Evolutionary conservation across 2,888 invertebrate species (phyloP).

Genomic region (Neoascia interrupta): DNA sequence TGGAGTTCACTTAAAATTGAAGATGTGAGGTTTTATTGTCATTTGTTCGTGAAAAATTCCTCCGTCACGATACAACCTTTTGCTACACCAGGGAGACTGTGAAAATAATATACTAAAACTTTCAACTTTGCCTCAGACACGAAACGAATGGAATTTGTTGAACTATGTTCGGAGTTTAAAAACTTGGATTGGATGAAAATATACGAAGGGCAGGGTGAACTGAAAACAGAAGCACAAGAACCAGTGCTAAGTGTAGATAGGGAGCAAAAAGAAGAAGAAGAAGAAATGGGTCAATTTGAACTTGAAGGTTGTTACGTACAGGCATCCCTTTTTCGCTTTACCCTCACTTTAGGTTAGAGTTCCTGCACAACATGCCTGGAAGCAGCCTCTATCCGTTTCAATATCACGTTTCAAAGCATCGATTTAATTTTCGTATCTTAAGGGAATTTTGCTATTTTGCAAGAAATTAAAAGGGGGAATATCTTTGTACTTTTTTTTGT

Average conservation of each 20-base stretch:
- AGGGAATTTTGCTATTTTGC: slow-evolving; percentile 68
- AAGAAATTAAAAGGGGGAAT: slow-evolving; percentile 64
- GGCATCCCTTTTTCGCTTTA: slow-evolving; percentile 51
- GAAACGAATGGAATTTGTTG: slow-evolving; percentile 61
- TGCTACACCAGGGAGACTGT: slow-evolving; percentile 18
- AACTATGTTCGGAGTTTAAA: slow-evolving; percentile 63
- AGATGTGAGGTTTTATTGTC: slow-evolving; percentile 61
- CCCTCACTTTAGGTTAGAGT: slow-evolving; percentile 40
- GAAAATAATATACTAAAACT: slow-evolving; percentile 55
- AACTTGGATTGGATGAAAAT: slow-evolving; percentile 59
- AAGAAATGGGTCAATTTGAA: slow-evolving; percentile 68
- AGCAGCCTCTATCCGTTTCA: slow-evolving; percentile 68
- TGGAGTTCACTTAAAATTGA: slow-evolving; percentile 48
- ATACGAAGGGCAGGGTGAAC: slow-evolving; percentile 24
- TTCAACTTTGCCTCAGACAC: slow-evolving; percentile 65
- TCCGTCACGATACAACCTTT: slow-evolving; percentile 44
- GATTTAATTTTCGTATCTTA: slow-evolving; percentile 69
- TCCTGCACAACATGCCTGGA: slow-evolving; percentile 58
- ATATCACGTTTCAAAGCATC: slow-evolving; percentile 70
- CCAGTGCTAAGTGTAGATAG: slow-evolving; percentile 27
- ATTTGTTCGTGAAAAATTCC: slow-evolving; percentile 50
- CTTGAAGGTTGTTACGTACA: slow-evolving; percentile 64
- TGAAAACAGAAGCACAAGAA: background rate
- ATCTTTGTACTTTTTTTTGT: slow-evolving; percentile 21
- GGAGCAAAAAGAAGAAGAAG: slow-evolving; percentile 15